These are phyloP conservation scores for Champsocephalus esox DNA, from an alignment of 2,797 vertebrate genomes.

Conservation along the genomic window DNA sequence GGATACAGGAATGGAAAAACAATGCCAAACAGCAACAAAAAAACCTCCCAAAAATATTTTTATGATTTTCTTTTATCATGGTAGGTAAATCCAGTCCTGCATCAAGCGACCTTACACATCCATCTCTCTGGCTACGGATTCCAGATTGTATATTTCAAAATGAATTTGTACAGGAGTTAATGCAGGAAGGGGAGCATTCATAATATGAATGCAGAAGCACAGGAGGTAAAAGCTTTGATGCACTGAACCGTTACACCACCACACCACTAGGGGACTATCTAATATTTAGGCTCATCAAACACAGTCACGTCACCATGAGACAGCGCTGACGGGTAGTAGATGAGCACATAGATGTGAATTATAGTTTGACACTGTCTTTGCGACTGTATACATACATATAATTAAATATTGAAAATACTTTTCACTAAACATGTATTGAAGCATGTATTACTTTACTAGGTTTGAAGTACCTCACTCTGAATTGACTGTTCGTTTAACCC, in stretches of 20 bases:
- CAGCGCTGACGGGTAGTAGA: constrained; percentile 23
- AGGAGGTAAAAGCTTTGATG: constrained; percentile 24
- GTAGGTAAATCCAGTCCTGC: constrained; percentile 33
- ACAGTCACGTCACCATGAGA: constrained; percentile 52
- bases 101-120: constrained; percentile 51
- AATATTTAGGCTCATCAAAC: constrained; percentile 44
- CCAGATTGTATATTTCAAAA: constrained; percentile 8
- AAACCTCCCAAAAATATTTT: background rate
- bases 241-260: constrained; percentile 56
- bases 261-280: constrained; percentile 61
- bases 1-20: constrained; percentile 37
- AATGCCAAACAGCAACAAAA: constrained; percentile 25
- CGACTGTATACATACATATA: constrained; percentile 4
- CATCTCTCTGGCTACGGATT: constrained; percentile 18
- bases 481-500: constrained; percentile 6
- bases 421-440: background rate
- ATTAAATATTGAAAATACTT: background rate
- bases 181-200: constrained; percentile 48
- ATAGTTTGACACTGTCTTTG: constrained; percentile 64
- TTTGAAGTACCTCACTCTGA: background rate
- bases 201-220: constrained; percentile 39
- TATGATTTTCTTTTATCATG: constrained; percentile 5
- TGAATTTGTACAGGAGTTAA: constrained; percentile 52
- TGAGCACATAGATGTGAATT: constrained; percentile 38
- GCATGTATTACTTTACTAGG: background rate